A percentile compares a stretch with the other conserved stretches of the same genome.
These are phyloP conservation scores for Colletes gigas DNA, from an alignment of 1,140 invertebrate genomes.

Conservation along the genomic window DNA sequence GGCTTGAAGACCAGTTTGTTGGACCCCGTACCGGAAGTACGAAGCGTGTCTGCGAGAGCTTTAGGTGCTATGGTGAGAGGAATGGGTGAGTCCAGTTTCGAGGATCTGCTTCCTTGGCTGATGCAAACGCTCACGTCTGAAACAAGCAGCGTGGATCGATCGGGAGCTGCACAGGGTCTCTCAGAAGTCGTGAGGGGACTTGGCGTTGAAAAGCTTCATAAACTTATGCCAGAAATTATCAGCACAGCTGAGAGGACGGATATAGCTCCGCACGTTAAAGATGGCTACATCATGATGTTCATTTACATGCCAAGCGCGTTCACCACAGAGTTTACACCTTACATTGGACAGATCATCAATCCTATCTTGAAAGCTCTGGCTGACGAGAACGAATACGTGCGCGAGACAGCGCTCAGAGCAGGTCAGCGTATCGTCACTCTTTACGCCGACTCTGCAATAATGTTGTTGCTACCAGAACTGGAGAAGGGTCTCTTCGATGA, in stretches of 20 bases:
- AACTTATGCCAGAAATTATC: conserved; percentile 99
- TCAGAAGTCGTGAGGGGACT: conserved; percentile 97
- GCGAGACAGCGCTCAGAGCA: conserved; percentile 97
- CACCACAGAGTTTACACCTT: conserved; percentile 96
- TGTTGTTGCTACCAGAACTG: conserved; percentile 95
- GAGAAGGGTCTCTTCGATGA: conserved; percentile 97
- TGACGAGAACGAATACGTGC: conserved; percentile 99
- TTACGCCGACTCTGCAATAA: conserved; percentile 98
- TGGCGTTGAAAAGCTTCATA: conserved; percentile 96
- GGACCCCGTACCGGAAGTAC: conserved; percentile 98
- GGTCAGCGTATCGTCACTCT: conserved; percentile 98
- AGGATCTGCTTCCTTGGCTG: conserved; percentile 97
- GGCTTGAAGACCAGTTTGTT: conserved; percentile 97
- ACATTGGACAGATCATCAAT: conserved; percentile 98
- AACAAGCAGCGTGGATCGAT: conserved; percentile 96
- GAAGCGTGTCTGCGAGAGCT: conserved; percentile 95
- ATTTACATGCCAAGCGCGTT: conserved; percentile 99
- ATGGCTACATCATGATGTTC: conserved; percentile 99
- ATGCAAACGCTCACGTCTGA: conserved; percentile 99
- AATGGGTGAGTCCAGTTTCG: conserved; percentile 97
- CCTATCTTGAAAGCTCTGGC: conserved; percentile 98
- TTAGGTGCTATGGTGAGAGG: conserved; percentile 98
- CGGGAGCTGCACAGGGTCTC: conserved; percentile 98
- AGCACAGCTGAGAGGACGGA: conserved; percentile 95
- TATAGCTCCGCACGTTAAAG: conserved; percentile 98